These are phyloP conservation scores for Teleopsis dalmanni DNA, from an alignment of 1,140 invertebrate species.

Conservation along the genomic window DNA sequence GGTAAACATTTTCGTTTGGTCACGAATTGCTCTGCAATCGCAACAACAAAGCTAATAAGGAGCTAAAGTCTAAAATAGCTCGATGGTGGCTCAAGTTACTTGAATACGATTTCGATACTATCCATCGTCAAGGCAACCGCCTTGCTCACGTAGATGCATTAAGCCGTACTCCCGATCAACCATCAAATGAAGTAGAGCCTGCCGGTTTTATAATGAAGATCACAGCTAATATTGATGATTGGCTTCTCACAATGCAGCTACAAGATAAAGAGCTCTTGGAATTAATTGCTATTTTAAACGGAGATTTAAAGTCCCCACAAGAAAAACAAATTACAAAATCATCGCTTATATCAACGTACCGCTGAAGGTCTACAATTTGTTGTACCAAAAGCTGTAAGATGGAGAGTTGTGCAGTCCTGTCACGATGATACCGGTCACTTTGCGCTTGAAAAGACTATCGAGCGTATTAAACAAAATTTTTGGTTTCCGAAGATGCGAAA, in stretches of 20 bases:
- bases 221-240: no score
- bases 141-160: no score
- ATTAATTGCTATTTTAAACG: neutral
- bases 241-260: no score
- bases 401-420: constrained; percentile 6
- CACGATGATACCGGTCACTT: constrained; percentile 27
- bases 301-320: neutral
- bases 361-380: neutral
- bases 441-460: constrained; percentile 19
- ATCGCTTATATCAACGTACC: neutral
- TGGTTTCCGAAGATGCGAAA: constrained; percentile 26
- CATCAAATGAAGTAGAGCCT: no score
- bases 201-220: no score
- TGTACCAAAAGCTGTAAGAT: constrained; percentile 11
- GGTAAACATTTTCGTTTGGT: constrained; percentile 29
- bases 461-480: constrained; percentile 17
- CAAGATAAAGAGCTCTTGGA: neutral
- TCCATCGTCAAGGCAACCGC: no score
- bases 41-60: neutral
- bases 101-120: no score
- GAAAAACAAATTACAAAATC: neutral
- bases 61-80: neutral
- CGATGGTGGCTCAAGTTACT: no score
- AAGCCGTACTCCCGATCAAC: no score
- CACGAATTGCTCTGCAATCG: constrained; percentile 17